Percentiles rank a stretch among this genome's conserved stretches.
These are phyloP conservation scores for Caenorhabditis sp. DNA, from an alignment of 2,888 invertebrate species.

Conservation along the genomic window DNA sequence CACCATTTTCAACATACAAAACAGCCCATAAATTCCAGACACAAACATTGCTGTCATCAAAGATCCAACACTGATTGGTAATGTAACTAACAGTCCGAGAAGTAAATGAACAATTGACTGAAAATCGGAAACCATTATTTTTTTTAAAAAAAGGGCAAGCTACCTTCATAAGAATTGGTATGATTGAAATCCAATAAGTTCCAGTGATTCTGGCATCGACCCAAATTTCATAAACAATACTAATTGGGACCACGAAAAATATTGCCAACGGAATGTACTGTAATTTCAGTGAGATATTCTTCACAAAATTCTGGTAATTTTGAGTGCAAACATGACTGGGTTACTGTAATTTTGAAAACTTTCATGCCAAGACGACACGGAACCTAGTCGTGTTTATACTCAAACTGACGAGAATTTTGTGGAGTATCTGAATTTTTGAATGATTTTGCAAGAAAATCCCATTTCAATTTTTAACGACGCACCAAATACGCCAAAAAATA, in stretches of 20 bases:
- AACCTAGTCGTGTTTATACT: too few species aligned
- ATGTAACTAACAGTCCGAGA: constrained; percentile 9
- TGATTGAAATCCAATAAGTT: constrained; percentile 11
- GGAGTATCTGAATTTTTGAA: too few species aligned
- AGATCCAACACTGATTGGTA: constrained; percentile 24
- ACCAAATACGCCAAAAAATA: constrained; percentile 27
- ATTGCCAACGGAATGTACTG: constrained; percentile 29
- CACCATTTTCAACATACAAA: constrained; percentile 12
- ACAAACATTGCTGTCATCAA: constrained; percentile 17
- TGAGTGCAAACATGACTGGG: neutral
- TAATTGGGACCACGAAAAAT: constrained; percentile 13
- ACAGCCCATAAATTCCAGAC: constrained; percentile 10
- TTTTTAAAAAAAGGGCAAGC: neutral
- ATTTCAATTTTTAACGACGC: too few species aligned
- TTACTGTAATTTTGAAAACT: neutral
- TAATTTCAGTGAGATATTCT: neutral
- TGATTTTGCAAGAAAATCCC: too few species aligned
- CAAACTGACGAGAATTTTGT: too few species aligned
- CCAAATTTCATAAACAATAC: constrained; percentile 18
- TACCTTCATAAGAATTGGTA: neutral
- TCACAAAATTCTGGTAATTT: neutral
- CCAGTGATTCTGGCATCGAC: constrained; percentile 5
- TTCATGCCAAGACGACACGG: too few species aligned
- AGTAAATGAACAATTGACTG: constrained; percentile 9
- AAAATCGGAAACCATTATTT: neutral